These are phyloP conservation scores for Cistogaster globosa DNA, from an alignment of 2,888 invertebrate genomes.

Conservation along the genomic window DNA sequence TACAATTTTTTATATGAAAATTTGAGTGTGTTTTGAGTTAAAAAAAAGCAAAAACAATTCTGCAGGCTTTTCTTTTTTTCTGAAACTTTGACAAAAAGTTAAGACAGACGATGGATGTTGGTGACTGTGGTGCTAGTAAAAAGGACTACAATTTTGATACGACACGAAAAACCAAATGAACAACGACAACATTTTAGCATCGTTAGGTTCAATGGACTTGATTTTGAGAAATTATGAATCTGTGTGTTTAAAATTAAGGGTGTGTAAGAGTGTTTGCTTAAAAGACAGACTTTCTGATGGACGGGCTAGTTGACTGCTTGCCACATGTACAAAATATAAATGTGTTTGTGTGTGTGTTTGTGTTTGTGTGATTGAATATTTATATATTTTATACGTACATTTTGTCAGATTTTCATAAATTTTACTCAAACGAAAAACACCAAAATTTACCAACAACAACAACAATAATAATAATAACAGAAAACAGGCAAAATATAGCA, in stretches of 20 bases:
- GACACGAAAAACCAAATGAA: slow-evolving; percentile 18
- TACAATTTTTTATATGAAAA: background rate
- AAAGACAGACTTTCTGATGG: background rate
- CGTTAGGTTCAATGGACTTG: slow-evolving; percentile 69
- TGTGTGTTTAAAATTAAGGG: background rate
- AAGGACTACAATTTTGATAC: slow-evolving; percentile 37
- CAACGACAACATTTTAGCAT: slow-evolving; percentile 44
- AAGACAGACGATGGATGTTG: slow-evolving; percentile 32
- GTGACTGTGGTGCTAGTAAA: slow-evolving; percentile 27
- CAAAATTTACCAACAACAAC: background rate
- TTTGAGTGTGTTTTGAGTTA: background rate
- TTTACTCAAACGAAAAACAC: slow-evolving; percentile 12
- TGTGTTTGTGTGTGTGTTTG: too few species aligned
- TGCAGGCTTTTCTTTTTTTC: background rate
- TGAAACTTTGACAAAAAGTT: slow-evolving; percentile 21
- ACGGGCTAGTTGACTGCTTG: background rate
- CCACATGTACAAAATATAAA: slow-evolving; percentile 44
- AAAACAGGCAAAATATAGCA: slow-evolving; percentile 17
- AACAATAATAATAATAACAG: background rate
- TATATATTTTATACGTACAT: slow-evolving; percentile 10
- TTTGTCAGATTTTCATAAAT: slow-evolving; percentile 19
- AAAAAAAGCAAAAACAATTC: background rate
- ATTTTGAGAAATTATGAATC: slow-evolving; percentile 29
- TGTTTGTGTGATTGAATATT: too few species aligned
- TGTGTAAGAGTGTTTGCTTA: background rate